Base-by-base conservation (phyloP, 1,140 invertebrate species). In the Zaprionus kolodkinae region DNA sequence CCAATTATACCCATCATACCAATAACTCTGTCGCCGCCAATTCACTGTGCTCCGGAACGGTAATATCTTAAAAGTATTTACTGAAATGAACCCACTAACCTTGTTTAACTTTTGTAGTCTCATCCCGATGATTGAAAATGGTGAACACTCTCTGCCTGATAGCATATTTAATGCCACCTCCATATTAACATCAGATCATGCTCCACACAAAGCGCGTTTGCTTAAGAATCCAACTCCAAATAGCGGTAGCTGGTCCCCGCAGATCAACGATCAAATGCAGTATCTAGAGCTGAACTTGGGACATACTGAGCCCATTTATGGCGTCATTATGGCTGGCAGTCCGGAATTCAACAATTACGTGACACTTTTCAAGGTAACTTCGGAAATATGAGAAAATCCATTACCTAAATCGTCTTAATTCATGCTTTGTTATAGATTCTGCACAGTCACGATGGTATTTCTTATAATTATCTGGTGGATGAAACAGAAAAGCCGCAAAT, bases 221-320 rank as follows among this genome's bases (percentile, higher is more conserved):
- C 91, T 93, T 66, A 93, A 88, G 7, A 80, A 92, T 27, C 66
- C 66, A 3, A n/a, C 52, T 6, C 59, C 93, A 3, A 62, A 66
- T 2, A 54, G 45, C 93, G 95, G 94, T 30, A 94, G 94, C 76
- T 97, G 96, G 96, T 94, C 94, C 43, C 95, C 96, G 1, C 79
- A 89, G 45, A 86, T 91, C 15, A 88, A 92, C 2, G 94, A 96
- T 78, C 87, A 92, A 63, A 92, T 95, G 68, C 95, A 96, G 88
- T 96, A 94, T 91, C 92, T 97, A n/a, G 94, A 97, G 92, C 93
- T 97, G 6, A 94, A 95, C 81, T 93, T 97, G 6, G 93, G 94
- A 0, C 92, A 89, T 13, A 91, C 93, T 1, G 94, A 95, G 82
- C 95, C 95, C 0, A 91, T 97, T 3, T 97, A 97, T 91, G 96